These are phyloP conservation scores for Patiria miniata DNA, from an alignment of 35 echinoderm and acorn worm genomes.

Conservation along the genomic window DNA sequence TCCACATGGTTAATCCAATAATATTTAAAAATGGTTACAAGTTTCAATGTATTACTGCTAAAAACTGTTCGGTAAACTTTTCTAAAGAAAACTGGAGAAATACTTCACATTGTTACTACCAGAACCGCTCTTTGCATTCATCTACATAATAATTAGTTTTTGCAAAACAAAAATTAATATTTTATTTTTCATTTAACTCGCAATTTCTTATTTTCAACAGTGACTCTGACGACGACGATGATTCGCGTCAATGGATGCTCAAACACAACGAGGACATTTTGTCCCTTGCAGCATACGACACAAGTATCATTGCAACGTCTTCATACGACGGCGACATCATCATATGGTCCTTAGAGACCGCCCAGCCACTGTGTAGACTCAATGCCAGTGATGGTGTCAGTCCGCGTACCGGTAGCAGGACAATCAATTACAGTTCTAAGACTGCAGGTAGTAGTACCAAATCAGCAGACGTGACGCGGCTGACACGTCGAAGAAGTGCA, in stretches of 20 bases:
- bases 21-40: no score
- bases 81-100: no score
- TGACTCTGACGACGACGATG: slow-evolving; percentile 95
- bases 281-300: slow-evolving; percentile 71
- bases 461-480: neutral
- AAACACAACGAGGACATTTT: slow-evolving; percentile 97
- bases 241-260: slow-evolving; percentile 80
- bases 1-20: no score
- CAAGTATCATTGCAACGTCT: slow-evolving; percentile 77
- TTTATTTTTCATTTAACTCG: no score
- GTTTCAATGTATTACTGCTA: no score
- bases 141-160: no score
- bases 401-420: slow-evolving; percentile 74
- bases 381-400: slow-evolving; percentile 81
- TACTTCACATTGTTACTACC: no score
- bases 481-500: neutral
- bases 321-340: slow-evolving; percentile 94
- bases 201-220: slow-evolving; percentile 58
- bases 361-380: slow-evolving; percentile 76
- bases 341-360: slow-evolving; percentile 94
- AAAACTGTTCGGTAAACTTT: no score
- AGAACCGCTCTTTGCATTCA: no score
- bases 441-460: neutral
- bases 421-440: slow-evolving; percentile 37
- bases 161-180: neutral